Conservation (phyloP, 37 sponge, comb jelly and placozoan species). For the Diacarnus erythraeanus region DNA sequence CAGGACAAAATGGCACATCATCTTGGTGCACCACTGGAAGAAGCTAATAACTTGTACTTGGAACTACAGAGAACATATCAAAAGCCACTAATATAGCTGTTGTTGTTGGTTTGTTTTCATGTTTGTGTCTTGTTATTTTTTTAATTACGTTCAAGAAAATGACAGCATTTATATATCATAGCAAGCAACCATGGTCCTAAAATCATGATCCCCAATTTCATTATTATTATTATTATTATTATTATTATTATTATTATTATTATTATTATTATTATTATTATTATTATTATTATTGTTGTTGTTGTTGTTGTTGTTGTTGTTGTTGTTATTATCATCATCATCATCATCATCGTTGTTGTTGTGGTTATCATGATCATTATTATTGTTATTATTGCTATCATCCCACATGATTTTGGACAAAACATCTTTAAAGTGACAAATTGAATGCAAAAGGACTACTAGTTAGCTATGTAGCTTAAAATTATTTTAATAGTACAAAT, state of each 20-base stretch:
- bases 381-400: no score
- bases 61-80: conserved; percentile 66
- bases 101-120: not conserved
- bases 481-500: no score
- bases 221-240: no score
- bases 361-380: no score
- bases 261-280: not conserved
- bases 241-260: no score
- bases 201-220: not conserved
- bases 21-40: conserved; percentile 52
- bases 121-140: not conserved
- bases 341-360: no score
- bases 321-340: not conserved
- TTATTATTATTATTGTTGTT: not conserved
- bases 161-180: no score
- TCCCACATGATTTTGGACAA: no score
- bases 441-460: no score
- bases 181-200: not conserved
- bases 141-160: not conserved
- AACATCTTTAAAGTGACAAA: no score
- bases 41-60: conserved; percentile 47
- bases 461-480: no score
- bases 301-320: not conserved
- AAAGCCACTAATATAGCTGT: conserved; percentile 15
- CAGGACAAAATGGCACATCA: conserved; percentile 27